Evolutionary conservation across 1,140 invertebrate species (phyloP), one percentile per base, ranked within the genome.

Genomic region (Papilio machaon): DNA sequence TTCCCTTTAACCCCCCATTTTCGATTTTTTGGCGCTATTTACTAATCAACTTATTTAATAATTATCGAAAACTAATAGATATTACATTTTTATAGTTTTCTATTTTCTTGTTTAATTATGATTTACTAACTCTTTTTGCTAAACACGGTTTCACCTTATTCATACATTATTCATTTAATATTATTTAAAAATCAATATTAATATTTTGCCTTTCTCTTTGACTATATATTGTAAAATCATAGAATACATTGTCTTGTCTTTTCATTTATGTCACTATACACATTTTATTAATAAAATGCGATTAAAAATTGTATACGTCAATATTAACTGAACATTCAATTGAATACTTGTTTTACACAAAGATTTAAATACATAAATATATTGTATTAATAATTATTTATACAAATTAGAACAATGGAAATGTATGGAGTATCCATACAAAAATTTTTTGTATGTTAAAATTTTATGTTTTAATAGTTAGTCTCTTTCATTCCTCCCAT

Each of bases 341-440:
- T 43, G 38, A 52, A 52, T 52, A 30, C 23, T 30, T 30, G 15
- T 52, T 2, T 1, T 52, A 10, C 0, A 7, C 19, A 64, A 64
- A 30, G 60, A 30, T 64, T 64, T 64, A 30, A 64, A 64, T 70
- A 70, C 64, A 70, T 35, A 67, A 38, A 67, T 67, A 4, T 23
- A 30, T 1, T 67, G 10, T 67, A 13, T 54, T 54, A 17, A 54
- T 54, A 54, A 15, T 67, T 67, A 67, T 35, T 35, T 35, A 35
- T 23, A 52, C 13, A 17, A 52, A 9, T 11, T 11, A 52, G 49
- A 52, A 52, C n/a, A 15, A 15, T 13, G 11, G 13, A 15, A 13
- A 52, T 52, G 49, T 52, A 52, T 52, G 49, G 49, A 15, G 5
- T 52, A 52, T 52, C 49, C 49, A 15, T 52, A 52, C 13, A 17